These are phyloP conservation scores for Cerastis leucographa DNA, from an alignment of 2,888 invertebrate species.

Conservation along the genomic window DNA sequence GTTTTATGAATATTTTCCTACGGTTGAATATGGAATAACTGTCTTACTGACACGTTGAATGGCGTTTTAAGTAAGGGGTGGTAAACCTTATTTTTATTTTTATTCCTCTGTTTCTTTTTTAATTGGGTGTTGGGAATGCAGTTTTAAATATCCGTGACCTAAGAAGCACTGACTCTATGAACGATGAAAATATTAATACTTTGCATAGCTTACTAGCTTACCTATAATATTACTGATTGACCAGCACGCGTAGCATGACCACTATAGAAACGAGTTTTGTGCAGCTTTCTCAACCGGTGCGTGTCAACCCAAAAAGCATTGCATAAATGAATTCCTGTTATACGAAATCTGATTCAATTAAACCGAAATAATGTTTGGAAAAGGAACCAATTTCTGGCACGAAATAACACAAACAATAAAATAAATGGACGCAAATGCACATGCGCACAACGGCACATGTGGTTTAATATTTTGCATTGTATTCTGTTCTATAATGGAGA, in stretches of 20 bases:
- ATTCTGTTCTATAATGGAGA: constrained; percentile 25
- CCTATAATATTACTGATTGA: background rate
- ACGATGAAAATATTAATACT: background rate
- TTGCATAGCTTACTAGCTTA: background rate
- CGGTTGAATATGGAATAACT: constrained; percentile 20
- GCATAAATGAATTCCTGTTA: background rate
- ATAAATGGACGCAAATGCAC: constrained; percentile 14
- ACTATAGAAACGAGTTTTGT: too few species aligned
- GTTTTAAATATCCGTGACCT: background rate
- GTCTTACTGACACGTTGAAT: constrained; percentile 18
- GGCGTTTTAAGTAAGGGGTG: constrained; percentile 6
- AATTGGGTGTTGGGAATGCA: background rate
- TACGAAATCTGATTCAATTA: background rate
- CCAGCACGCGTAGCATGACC: too few species aligned
- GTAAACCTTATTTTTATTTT: constrained; percentile 10
- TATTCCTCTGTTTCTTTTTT: constrained; percentile 21
- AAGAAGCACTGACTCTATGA: background rate
- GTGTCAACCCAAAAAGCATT: background rate
- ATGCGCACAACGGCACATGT: background rate
- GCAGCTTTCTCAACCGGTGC: too few species aligned
- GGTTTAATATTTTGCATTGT: constrained; percentile 28
- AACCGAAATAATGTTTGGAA: background rate
- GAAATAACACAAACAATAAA: constrained; percentile 9
- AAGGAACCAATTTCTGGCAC: background rate
- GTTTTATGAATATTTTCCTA: constrained; percentile 54